Evolutionary conservation across 2,113 vertebrate species (phyloP).

Genomic region (Phrynosoma blainvillii): DNA sequence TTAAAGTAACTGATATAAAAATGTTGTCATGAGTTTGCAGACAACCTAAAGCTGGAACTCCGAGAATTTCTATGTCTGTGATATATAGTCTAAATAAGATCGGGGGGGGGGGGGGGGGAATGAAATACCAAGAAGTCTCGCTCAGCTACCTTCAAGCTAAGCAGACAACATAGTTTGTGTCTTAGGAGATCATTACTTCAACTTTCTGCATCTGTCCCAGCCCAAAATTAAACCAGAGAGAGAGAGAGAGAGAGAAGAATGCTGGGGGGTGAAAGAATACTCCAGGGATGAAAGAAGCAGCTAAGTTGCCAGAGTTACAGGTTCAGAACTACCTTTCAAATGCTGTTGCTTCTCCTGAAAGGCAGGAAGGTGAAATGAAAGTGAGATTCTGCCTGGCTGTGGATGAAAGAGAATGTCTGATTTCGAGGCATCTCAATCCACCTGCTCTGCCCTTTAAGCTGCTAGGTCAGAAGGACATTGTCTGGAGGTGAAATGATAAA

Average conservation of each 20-base stretch:
- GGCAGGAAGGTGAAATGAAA: constrained; percentile 66
- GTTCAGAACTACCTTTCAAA: constrained; percentile 42
- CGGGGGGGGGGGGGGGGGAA: not conserved
- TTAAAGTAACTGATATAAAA: not conserved
- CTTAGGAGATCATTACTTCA: not conserved
- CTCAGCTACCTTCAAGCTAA: not conserved
- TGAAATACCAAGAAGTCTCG: constrained; percentile 10
- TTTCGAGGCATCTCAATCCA: constrained; percentile 56
- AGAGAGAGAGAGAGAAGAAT: not conserved
- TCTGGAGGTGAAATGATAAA: not conserved
- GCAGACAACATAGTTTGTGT: constrained; percentile 14
- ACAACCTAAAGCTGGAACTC: not conserved
- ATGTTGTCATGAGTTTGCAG: constrained; percentile 1
- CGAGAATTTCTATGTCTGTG: not conserved
- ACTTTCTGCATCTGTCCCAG: fast-evolving
- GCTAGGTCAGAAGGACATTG: not conserved
- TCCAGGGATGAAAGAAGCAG: constrained; percentile 7
- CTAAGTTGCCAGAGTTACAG: constrained; percentile 36
- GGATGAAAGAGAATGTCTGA: constrained; percentile 63
- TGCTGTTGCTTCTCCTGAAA: constrained; percentile 20
- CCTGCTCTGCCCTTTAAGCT: constrained; percentile 35
- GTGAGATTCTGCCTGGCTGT: constrained; percentile 48
- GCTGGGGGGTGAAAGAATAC: constrained; percentile 41
- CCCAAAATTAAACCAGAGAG: constrained; percentile 21
- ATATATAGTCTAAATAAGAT: not conserved